Conservation (phyloP, 2,113 vertebrate genomes). For the Seriola aureovittata region DNA sequence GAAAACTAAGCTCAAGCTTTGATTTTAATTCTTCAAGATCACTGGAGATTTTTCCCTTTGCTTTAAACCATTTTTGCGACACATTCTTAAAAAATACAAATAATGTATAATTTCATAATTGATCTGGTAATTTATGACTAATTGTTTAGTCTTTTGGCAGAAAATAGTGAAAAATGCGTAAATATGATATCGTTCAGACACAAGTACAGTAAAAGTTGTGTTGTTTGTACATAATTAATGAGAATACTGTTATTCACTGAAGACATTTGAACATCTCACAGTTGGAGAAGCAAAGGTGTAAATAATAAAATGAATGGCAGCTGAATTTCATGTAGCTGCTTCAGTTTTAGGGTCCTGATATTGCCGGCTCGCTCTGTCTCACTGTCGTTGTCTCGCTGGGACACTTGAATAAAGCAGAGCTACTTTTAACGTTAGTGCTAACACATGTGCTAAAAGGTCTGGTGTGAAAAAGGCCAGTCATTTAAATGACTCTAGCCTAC, state of each 20-base stretch:
- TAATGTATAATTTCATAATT: background rate
- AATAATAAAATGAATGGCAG: background rate
- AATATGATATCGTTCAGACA: background rate
- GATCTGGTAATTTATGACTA: too few species aligned
- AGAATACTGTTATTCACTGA: background rate
- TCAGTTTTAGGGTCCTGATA: background rate
- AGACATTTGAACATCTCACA: background rate
- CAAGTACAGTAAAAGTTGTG: background rate
- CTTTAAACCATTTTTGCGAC: background rate
- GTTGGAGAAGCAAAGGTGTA: background rate
- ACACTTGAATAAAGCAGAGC: background rate
- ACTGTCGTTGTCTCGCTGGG: background rate
- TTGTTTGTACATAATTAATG: slow-evolving; percentile 5
- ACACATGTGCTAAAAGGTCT: background rate
- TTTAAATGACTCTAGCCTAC: slow-evolving; percentile 13
- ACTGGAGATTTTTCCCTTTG: background rate
- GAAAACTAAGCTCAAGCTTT: slow-evolving; percentile 7
- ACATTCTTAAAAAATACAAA: background rate
- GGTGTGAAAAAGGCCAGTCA: background rate
- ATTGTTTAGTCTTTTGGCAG: background rate
- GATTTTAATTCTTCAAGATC: slow-evolving; percentile 2
- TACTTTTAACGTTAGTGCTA: background rate
- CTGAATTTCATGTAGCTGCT: background rate
- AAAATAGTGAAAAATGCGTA: background rate
- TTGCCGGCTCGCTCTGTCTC: background rate